Base-by-base conservation (phyloP, 2,888 invertebrate genomes). In the Mongoloraphidia duomilia region DNA sequence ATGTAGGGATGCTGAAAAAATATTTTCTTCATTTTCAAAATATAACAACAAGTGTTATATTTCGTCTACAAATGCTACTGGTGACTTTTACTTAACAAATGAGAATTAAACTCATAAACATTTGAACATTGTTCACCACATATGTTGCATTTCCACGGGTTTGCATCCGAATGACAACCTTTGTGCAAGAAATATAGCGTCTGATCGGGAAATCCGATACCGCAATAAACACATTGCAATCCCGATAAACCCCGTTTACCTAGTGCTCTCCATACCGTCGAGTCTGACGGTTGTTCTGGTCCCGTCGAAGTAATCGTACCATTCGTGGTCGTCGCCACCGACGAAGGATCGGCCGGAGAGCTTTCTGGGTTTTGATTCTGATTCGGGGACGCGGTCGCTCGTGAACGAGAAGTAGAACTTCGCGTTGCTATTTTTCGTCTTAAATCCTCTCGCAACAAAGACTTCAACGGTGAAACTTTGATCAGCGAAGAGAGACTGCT, bases 91-190 rank as follows among this genome's bases (percentile, higher is more conserved):
- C 92, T 92, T 58, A 93, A 75, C 65, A 93, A 77, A 77, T 94
- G 93, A 59, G 92, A 90, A 75, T 94, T 93, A 75, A 96, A 96
- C 69, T 95, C 93, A 71, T 95, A 95, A 49, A 94, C 87, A 65
- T 94, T 92, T 68, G 84, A 85, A 69, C 92, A 92, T 65, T 88
- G 85, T 67, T 92, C 90, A 44, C 95, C 95, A 68, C 96, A 97
- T 59, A 96, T 90, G 72, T 96, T 96, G 70, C 95, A 95, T 71
- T 93, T 93, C 84, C 84, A 96, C 1, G 96, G 95, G 71, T 95
- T 94, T 57, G 90, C 87, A 65, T 93, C 92, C 58, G 94, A 94
- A 72, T 97, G 96, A 67, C 96, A 91, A 57, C 95, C 95, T 73
- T 95, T 95, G 75, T 97, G 96, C 56, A 97, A 77, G 71, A 95